Evolutionary conservation across 2,113 vertebrate genomes (phyloP).

Genomic region (Hippocampus comes): DNA sequence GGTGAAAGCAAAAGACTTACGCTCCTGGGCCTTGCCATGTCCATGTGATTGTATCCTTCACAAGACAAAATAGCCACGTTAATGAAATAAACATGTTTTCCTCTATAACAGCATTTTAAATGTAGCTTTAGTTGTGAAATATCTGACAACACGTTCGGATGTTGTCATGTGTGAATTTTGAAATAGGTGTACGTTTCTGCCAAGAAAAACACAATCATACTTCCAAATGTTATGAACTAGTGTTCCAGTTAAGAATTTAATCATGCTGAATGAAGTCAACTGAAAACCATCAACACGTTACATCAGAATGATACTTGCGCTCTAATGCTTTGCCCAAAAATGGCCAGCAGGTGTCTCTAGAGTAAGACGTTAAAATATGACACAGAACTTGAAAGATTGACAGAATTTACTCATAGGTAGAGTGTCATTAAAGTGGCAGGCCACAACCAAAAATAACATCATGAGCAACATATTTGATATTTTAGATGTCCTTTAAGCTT

Average conservation of each 20-base stretch:
- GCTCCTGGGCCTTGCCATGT: conserved; percentile 96
- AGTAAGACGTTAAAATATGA: neutral
- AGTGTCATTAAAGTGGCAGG: neutral
- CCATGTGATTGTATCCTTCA: conserved; percentile 94
- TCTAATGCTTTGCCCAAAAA: neutral
- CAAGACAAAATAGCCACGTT: neutral
- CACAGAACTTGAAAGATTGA: neutral
- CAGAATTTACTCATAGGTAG: neutral
- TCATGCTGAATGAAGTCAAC: neutral
- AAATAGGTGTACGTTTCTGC: neutral
- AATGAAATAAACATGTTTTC: neutral
- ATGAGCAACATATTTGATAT: neutral
- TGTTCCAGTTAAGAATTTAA: neutral
- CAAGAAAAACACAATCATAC: neutral
- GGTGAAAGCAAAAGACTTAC: conserved; percentile 65
- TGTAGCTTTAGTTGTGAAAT: neutral
- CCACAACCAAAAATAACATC: neutral
- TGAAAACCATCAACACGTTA: neutral
- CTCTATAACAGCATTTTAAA: neutral
- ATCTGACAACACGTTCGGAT: neutral
- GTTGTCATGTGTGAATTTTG: neutral
- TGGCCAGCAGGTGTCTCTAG: neutral
- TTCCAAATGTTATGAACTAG: neutral
- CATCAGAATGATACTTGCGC: neutral
- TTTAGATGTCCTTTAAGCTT: neutral